Evolutionary conservation across 2,797 vertebrate species (phyloP).

Genomic region (Megaceryle alcyon): DNA sequence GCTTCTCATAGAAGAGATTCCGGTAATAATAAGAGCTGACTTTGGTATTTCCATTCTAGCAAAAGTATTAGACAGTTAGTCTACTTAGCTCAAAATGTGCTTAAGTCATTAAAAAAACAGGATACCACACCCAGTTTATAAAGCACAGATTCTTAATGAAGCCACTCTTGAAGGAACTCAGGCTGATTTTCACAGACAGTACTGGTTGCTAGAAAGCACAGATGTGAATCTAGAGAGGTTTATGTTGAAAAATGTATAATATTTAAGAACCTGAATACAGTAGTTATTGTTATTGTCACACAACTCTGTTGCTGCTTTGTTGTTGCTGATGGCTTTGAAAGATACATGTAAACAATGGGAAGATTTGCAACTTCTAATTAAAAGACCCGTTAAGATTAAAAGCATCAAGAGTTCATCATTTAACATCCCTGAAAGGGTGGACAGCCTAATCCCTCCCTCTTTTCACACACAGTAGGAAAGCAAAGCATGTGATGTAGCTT

Average conservation of each 20-base stretch:
- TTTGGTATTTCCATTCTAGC: conserved; percentile 38
- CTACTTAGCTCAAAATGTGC: conserved; percentile 25
- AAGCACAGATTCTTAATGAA: conserved; percentile 24
- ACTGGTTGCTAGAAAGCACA: neutral
- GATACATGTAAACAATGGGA: neutral
- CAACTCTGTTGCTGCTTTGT: neutral
- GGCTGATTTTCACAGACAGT: neutral
- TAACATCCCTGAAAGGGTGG: neutral
- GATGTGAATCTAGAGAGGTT: neutral
- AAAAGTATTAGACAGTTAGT: conserved; percentile 6
- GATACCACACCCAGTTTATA: conserved; percentile 41
- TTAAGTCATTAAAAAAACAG: conserved; percentile 37
- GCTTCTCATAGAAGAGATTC: conserved; percentile 1
- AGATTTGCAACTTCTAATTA: neutral
- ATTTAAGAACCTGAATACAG: neutral
- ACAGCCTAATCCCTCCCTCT: neutral
- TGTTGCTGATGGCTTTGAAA: neutral
- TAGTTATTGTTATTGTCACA: neutral
- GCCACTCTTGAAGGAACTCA: neutral
- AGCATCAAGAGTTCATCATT: neutral
- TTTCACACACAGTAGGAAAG: neutral
- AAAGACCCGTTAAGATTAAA: neutral
- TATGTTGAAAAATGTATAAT: neutral
- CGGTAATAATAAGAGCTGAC: neutral
- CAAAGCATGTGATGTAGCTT: neutral